Evolutionary conservation across 23 tunicate genomes (phyloP), one percentile per base, ranked within the genome.

Genomic region (Diplosoma virens): DNA sequence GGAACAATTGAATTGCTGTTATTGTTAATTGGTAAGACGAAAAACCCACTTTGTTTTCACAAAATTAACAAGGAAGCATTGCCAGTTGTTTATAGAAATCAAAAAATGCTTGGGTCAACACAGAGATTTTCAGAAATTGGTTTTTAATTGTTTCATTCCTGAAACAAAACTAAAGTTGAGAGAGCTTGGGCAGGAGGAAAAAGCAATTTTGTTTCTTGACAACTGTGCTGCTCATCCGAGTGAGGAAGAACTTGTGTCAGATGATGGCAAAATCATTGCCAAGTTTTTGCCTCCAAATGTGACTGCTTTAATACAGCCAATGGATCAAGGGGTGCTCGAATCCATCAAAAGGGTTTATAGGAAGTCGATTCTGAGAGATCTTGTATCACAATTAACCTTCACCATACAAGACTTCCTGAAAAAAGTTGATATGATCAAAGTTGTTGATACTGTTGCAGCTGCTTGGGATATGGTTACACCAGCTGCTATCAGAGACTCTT

Each of bases 41-140:
- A 70, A 70, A 70, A 70, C 41, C 76, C 66, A 9, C 76, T 66
- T 16, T 70, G 76, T 22, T 70, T 70, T 41, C 58, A 66, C 14
- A 22, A 22, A 37, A 16, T 70, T 20, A 22, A 70, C 66, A 70
- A 70, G 25, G 20, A 17, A 25, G 25, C 76, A 23, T 23, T 45
- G 59, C 25, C 76, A 17, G 76, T 70, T 70, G 76, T 70, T 9
- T 45, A 70, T 64, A 14, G 35, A 64, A 5, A 64, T 9, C 36
- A 32, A n/a, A 58, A 58, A 58, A 58, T 9, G 16, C 16, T n/a
- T 58, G 16, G 65, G 21, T 58, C n/a, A n/a, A 64, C 20, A 64
- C 71, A 28, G 35, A 7, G 14, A 70, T 70, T 9, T 70, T 70
- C 76, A 37, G 23, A 7, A 22, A 70, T 70, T 70, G 76, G 76